Evolutionary conservation across 2,888 invertebrate species (phyloP).

Genomic region (Taenaris catops): DNA sequence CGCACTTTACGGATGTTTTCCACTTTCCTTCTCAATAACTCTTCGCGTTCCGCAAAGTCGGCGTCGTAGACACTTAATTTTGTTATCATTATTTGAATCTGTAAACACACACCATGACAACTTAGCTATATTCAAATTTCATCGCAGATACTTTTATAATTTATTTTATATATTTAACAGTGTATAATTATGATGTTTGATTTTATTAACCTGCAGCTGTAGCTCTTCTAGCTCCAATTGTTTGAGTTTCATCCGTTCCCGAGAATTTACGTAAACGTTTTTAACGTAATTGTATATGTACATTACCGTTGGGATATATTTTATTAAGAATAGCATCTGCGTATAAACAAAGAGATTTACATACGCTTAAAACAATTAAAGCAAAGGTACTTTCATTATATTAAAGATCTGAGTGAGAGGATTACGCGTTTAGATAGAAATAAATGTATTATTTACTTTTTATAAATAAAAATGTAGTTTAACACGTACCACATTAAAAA

Average conservation of each 20-base stretch:
- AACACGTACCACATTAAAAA: conserved; percentile 46
- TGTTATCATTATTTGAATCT: conserved; percentile 60
- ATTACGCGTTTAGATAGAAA: too few species aligned
- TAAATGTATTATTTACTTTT: too few species aligned
- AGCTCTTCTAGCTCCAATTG: conserved; percentile 56
- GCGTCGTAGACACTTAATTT: conserved; percentile 53
- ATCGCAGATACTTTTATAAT: too few species aligned
- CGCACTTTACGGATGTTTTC: conserved; percentile 45
- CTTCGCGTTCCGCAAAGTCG: conserved; percentile 46
- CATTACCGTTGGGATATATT: conserved; percentile 51
- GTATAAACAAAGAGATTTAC: conserved; percentile 6
- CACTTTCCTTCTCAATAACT: conserved; percentile 37
- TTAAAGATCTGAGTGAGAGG: too few species aligned
- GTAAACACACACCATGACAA: too few species aligned
- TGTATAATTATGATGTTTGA: too few species aligned
- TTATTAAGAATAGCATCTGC: conserved; percentile 48
- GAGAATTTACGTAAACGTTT: conserved; percentile 41
- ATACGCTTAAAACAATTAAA: too few species aligned
- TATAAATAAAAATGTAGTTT: neutral
- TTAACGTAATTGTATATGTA: conserved; percentile 50
- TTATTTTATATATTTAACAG: too few species aligned
- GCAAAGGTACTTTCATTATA: too few species aligned
- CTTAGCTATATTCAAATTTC: too few species aligned
- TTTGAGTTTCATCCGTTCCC: conserved; percentile 44
- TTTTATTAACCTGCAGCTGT: conserved; percentile 52